phyloP scores from a whole-genome alignment of 64 coral and sea anemone species.

The Platygyra sinensis region DNA sequence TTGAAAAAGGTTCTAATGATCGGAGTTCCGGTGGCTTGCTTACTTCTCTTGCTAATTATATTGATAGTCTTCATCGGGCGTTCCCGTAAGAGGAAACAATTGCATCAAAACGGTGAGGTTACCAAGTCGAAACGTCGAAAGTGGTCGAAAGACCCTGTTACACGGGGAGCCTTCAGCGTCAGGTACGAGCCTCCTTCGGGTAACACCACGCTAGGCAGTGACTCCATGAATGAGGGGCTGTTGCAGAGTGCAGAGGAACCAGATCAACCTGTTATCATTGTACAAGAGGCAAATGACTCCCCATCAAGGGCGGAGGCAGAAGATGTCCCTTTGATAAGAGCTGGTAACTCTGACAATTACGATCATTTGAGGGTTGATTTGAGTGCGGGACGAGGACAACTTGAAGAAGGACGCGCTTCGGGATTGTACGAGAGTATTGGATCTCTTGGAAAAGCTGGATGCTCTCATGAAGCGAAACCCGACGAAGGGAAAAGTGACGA shows the following conservation, averaged over 20 bases:
- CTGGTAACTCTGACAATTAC: slow-evolving; percentile 4
- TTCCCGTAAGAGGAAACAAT: background rate
- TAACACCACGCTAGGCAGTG: background rate
- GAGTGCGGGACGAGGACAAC: background rate
- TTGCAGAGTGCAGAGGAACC: background rate
- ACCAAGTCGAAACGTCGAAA: background rate
- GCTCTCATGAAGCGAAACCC: background rate
- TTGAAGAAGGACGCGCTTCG: background rate
- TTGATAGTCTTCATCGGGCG: background rate
- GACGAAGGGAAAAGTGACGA: background rate
- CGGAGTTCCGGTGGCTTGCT: slow-evolving; percentile 4
- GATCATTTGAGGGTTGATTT: slow-evolving; percentile 18
- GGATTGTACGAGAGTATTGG: slow-evolving; percentile 36
- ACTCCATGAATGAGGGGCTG: background rate
- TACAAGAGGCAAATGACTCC: background rate
- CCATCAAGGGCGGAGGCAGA: background rate
- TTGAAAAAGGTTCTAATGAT: slow-evolving; percentile 19
- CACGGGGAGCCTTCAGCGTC: slow-evolving; percentile 30
- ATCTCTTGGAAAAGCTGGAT: background rate
- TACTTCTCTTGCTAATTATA: slow-evolving; percentile 30
- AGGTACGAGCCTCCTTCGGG: slow-evolving; percentile 24
- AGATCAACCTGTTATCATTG: background rate
- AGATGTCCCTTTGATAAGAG: background rate
- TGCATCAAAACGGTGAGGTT: slow-evolving; percentile 11
- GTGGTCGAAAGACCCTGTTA: slow-evolving; percentile 26